A percentile compares a stretch with the other conserved stretches of the same genome.
phyloP scores from a whole-genome alignment of 2,113 vertebrate species.

The Calidris pygmaea region DNA sequence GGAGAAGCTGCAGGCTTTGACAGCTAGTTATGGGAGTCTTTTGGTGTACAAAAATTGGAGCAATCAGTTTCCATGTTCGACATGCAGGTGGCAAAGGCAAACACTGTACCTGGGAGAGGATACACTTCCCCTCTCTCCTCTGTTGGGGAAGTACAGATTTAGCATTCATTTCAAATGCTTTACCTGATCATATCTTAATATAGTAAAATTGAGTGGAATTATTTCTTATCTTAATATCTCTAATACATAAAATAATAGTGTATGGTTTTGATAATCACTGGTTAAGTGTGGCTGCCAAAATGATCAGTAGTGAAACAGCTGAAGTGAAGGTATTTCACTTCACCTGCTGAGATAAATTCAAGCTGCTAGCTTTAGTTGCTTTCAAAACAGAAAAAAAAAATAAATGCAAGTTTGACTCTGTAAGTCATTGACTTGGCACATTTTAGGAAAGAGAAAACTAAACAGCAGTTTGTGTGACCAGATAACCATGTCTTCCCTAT shows the following conservation, averaged over 20 bases:
- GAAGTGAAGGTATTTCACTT: neutral
- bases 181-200: neutral
- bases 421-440: neutral
- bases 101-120: neutral
- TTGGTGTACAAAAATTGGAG: neutral
- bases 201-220: neutral
- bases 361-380: neutral
- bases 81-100: neutral
- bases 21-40: neutral
- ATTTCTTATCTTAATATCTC: neutral
- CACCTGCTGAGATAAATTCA: neutral
- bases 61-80: neutral
- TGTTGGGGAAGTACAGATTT: neutral
- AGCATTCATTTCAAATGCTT: rapidly evolving
- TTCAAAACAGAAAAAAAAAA: neutral
- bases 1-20: neutral
- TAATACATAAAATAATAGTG: neutral
- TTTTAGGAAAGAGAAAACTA: neutral
- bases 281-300: neutral
- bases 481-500: neutral
- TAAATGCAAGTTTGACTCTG: neutral
- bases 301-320: neutral
- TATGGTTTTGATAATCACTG: neutral
- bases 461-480: neutral
- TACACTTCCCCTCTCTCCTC: neutral